These are phyloP conservation scores for Lota lota DNA, from an alignment of 2,113 vertebrate genomes.

Conservation along the genomic window DNA sequence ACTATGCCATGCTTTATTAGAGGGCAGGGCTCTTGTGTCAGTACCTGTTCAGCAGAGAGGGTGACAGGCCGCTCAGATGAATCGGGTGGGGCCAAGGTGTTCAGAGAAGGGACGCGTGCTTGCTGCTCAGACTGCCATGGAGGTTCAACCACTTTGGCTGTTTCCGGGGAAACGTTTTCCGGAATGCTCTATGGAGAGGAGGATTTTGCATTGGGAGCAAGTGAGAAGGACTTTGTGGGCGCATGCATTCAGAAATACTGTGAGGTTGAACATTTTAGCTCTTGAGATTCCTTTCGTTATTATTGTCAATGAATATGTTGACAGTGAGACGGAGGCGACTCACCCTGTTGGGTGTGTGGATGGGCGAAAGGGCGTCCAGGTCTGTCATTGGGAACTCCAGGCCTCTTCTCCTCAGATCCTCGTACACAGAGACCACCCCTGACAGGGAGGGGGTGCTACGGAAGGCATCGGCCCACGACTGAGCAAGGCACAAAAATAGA, in stretches of 20 bases:
- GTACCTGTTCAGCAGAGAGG: slow-evolving; percentile 84
- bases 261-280: not conserved
- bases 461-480: slow-evolving; percentile 98
- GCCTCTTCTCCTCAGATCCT: slow-evolving; percentile 89
- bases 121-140: slow-evolving; percentile 29
- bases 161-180: slow-evolving; percentile 60
- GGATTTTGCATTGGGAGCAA: too few relatives aligned
- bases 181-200: slow-evolving; percentile 77
- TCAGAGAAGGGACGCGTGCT: slow-evolving; percentile 21
- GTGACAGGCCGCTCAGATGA: slow-evolving; percentile 47
- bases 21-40: not conserved
- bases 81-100: slow-evolving; percentile 22
- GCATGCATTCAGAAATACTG: too few relatives aligned
- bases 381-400: slow-evolving; percentile 98
- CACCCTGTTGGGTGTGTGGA: slow-evolving; percentile 95
- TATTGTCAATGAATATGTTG: not conserved
- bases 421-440: slow-evolving; percentile 90
- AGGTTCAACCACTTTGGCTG: not conserved
- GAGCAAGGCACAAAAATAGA: not conserved
- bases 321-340: slow-evolving; percentile 55
- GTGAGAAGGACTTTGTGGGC: too few relatives aligned
- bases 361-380: slow-evolving; percentile 92
- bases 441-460: slow-evolving; percentile 87
- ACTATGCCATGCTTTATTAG: too few relatives aligned
- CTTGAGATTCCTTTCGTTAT: not conserved